Base-by-base conservation (phyloP, 2,797 vertebrate genomes). In the Lates japonicus region DNA sequence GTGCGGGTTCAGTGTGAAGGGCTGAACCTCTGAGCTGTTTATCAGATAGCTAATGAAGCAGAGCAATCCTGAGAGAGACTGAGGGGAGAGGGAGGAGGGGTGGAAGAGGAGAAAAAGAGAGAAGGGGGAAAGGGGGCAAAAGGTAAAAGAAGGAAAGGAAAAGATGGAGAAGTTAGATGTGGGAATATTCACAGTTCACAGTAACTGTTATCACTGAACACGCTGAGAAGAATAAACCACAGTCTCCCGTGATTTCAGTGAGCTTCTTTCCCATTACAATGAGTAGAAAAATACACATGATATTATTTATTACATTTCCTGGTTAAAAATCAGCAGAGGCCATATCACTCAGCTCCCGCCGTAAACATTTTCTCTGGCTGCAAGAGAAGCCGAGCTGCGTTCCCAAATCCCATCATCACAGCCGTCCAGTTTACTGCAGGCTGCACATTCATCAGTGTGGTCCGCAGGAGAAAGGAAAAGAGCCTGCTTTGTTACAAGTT, bases 11-110 rank as follows among this genome's bases (percentile, higher is more conserved):
- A 83, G 91, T 87, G 92, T 96, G 95, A 96, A 95, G 96, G 95
- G 93, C 89, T 78, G 75, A 85, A 90, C 88, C 90, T 88, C 87
- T 73, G 84, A 85, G 94, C 95, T 94, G 95, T 97, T 96, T 96
- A 94, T 97, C 97, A 97, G 94, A 93, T 93, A 93, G 94, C 95
- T 96, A 98, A 97, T 97, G 97, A 96, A 96, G 95, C 96, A 97
- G 87, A 95, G 95, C 95, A 83, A 35, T 76, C 88, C 81, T 67
- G 64, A 59, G 82, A 81, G 80, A 63, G 75, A 52, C 52, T 2
- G 20, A 33, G 22, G 35, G 35, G 39, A 58, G 51, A 14, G 48
- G 20, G n/a, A 1, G 12, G 25, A 5, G 52, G 25, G 25, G 25
- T 55, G 52, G 51, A 58, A 67, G 59, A 33, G 76, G 14, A 25